These are phyloP conservation scores for Cryptophagus acutangulus DNA, from an alignment of 2,888 invertebrate genomes.

Conservation along the genomic window DNA sequence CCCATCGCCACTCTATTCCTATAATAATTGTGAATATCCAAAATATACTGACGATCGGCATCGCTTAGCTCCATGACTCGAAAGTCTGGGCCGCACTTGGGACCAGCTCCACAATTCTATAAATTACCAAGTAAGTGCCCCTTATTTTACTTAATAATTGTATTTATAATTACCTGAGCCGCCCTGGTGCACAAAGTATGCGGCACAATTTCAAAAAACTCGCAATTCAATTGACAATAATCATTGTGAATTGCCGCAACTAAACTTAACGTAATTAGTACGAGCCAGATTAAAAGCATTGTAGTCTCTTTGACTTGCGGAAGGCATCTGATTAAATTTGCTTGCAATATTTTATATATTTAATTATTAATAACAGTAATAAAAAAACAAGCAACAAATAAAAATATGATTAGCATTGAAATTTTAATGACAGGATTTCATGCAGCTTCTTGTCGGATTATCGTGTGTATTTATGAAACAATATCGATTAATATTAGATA, in stretches of 20 bases:
- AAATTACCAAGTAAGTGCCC: conserved; percentile 4
- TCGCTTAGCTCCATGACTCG: conserved; percentile 35
- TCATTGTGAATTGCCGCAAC: conserved; percentile 26
- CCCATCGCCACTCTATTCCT: conserved; percentile 43
- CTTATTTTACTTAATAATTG: conserved; percentile 6
- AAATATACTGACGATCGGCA: conserved; percentile 36
- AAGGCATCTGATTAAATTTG: no score
- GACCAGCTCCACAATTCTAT: conserved; percentile 32
- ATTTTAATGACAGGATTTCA: no score
- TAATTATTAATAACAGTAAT: no score
- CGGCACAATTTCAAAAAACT: conserved; percentile 24
- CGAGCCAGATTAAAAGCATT: no score
- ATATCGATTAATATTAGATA: no score
- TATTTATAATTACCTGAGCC: conserved; percentile 20
- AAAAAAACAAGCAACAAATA: no score
- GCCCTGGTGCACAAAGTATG: conserved; percentile 33
- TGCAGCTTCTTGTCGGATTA: no score
- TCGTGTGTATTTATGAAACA: no score
- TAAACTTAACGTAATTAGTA: conserved; percentile 13
- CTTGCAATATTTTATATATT: no score
- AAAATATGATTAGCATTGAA: no score
- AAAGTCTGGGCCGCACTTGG: conserved; percentile 40
- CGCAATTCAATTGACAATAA: conserved; percentile 32
- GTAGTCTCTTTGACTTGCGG: no score
- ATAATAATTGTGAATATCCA: conserved; percentile 42